These are phyloP conservation scores for Heliconius aoede DNA, from an alignment of 2,888 invertebrate species.

Conservation along the genomic window DNA sequence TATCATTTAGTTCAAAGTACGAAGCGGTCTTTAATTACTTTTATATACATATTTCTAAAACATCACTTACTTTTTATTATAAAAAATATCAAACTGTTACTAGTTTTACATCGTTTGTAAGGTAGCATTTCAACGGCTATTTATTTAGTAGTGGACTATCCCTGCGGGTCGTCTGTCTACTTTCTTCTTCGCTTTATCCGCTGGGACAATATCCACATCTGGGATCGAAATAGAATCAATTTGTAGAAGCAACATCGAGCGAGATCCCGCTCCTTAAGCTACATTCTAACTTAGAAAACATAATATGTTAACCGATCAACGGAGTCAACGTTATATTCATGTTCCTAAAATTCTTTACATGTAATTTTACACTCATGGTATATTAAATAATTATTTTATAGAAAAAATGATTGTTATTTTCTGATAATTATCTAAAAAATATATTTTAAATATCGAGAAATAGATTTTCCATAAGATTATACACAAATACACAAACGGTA, in stretches of 20 bases:
- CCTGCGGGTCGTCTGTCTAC: slow-evolving; percentile 35
- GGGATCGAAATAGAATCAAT: slow-evolving; percentile 74
- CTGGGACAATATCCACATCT: slow-evolving; percentile 57
- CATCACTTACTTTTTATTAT: neutral
- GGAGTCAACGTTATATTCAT: neutral
- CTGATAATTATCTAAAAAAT: no score
- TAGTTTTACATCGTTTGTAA: neutral
- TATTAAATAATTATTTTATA: no score
- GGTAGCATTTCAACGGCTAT: slow-evolving; percentile 33
- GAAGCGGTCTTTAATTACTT: no score
- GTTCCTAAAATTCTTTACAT: no score
- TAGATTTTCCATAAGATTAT: no score
- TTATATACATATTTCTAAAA: neutral
- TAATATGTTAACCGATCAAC: neutral
- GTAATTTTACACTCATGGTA: no score
- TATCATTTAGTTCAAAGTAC: no score
- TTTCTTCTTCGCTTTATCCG: slow-evolving; percentile 47
- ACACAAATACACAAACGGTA: neutral
- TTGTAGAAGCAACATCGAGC: slow-evolving; percentile 70
- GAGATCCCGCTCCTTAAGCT: slow-evolving; percentile 58
- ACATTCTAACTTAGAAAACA: slow-evolving; percentile 56
- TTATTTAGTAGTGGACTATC: slow-evolving; percentile 35
- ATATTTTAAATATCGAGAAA: no score
- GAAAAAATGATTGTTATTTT: no score
- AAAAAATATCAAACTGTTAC: neutral